These are phyloP conservation scores for Rhineura floridana DNA, from an alignment of 2,113 vertebrate species.

Conservation along the genomic window DNA sequence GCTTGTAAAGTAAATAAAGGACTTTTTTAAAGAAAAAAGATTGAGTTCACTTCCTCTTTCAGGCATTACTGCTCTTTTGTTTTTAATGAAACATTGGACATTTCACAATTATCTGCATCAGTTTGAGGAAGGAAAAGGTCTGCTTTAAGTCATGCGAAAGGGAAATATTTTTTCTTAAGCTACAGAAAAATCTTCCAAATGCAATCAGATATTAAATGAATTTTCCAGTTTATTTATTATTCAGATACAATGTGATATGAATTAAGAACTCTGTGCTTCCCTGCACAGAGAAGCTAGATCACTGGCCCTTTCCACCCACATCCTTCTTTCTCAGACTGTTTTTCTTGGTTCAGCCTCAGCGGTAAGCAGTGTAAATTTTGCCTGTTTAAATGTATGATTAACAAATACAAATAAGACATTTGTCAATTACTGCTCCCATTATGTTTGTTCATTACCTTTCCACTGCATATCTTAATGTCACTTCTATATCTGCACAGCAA, in stretches of 20 bases:
- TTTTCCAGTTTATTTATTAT: not conserved
- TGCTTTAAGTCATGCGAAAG: not conserved
- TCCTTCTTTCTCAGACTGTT: not conserved
- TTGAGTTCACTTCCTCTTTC: not conserved
- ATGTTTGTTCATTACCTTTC: not conserved
- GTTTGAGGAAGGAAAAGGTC: not conserved
- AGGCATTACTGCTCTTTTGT: not conserved
- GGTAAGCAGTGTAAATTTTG: not conserved
- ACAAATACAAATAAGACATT: not conserved
- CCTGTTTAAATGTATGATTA: not conserved
- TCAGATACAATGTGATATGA: not conserved
- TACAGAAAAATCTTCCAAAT: not conserved
- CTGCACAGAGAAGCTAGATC: not conserved
- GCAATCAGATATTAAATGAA: not conserved
- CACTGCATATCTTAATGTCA: not conserved
- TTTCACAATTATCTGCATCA: not conserved
- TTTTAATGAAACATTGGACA: not conserved
- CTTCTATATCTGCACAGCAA: not conserved
- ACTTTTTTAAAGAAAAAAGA: no score
- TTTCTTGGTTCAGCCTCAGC: not conserved
- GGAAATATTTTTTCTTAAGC: not conserved
- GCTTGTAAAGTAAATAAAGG: no score
- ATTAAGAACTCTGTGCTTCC: not conserved
- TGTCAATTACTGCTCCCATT: not conserved
- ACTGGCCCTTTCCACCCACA: not conserved